These are phyloP conservation scores for Ptyas mucosa DNA, from an alignment of 2,113 vertebrate species.

Conservation along the genomic window DNA sequence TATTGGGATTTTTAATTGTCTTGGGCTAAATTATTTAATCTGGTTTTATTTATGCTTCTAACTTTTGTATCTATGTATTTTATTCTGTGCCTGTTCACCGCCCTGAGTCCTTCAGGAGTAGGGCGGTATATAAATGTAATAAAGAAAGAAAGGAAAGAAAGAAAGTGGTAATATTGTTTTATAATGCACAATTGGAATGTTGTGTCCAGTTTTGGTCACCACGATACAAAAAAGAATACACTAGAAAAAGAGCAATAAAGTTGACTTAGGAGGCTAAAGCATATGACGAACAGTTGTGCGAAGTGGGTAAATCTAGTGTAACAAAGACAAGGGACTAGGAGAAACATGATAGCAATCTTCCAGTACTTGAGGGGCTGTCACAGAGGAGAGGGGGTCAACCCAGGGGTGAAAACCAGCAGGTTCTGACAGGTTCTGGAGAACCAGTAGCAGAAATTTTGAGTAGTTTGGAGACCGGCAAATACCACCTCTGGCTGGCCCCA, in stretches of 20 bases:
- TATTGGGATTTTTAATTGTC: too few relatives aligned
- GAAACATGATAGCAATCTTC: not conserved
- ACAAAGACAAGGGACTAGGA: not conserved
- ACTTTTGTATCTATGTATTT: too few relatives aligned
- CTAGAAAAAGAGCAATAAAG: not conserved
- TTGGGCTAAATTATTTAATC: too few relatives aligned
- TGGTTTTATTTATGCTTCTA: too few relatives aligned
- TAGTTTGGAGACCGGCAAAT: too few relatives aligned
- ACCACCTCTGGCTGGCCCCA: too few relatives aligned
- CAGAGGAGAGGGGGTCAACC: not conserved
- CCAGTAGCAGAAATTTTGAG: too few relatives aligned
- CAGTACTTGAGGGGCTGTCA: not conserved
- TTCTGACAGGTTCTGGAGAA: too few relatives aligned
- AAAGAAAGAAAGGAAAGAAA: too few relatives aligned
- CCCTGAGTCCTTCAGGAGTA: too few relatives aligned
- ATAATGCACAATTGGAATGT: not conserved
- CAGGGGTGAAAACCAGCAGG: not conserved
- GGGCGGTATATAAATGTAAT: too few relatives aligned
- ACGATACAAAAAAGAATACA: not conserved
- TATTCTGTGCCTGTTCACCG: too few relatives aligned
- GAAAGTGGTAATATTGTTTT: not conserved
- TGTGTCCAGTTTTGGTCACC: not conserved
- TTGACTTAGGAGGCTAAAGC: not conserved
- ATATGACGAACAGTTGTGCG: not conserved
- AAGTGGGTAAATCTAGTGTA: not conserved